Conservation (phyloP, 2,888 invertebrate genomes). For the Rotaria socialis region DNA sequence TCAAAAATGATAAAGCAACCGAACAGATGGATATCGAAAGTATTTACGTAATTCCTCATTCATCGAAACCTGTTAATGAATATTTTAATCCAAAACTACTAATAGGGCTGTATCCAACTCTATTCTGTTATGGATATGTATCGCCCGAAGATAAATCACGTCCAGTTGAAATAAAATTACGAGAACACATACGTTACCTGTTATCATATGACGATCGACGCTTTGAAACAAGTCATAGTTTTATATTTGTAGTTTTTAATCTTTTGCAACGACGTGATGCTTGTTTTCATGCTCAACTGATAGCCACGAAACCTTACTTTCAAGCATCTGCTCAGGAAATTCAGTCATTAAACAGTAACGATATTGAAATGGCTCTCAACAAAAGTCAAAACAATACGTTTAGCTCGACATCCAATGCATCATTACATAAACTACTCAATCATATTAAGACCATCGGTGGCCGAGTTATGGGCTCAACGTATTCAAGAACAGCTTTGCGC, state of each 20-base stretch:
- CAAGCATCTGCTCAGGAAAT: not conserved
- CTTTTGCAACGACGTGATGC: not conserved
- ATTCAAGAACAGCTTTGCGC: not conserved
- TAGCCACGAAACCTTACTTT: not conserved
- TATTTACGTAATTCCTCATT: not conserved
- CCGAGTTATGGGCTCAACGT: not conserved
- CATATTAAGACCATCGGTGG: constrained; percentile 8
- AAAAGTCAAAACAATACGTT: not conserved
- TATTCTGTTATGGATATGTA: too few relatives aligned
- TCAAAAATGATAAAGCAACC: too few relatives aligned
- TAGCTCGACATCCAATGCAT: not conserved
- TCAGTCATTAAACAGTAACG: not conserved
- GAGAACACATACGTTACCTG: not conserved
- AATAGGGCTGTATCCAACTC: too few relatives aligned
- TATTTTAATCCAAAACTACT: constrained; percentile 9
- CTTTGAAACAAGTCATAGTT: not conserved
- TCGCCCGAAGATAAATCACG: not conserved
- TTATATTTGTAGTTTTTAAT: constrained; percentile 7
- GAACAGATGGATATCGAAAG: not conserved
- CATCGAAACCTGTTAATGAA: not conserved
- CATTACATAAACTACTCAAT: not conserved
- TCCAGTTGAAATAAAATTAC: not conserved
- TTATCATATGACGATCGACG: not conserved
- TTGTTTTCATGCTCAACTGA: not conserved
- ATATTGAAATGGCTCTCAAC: not conserved